Conservation (phyloP, 2,797 vertebrate species). For the Bradypodion pumilum region DNA sequence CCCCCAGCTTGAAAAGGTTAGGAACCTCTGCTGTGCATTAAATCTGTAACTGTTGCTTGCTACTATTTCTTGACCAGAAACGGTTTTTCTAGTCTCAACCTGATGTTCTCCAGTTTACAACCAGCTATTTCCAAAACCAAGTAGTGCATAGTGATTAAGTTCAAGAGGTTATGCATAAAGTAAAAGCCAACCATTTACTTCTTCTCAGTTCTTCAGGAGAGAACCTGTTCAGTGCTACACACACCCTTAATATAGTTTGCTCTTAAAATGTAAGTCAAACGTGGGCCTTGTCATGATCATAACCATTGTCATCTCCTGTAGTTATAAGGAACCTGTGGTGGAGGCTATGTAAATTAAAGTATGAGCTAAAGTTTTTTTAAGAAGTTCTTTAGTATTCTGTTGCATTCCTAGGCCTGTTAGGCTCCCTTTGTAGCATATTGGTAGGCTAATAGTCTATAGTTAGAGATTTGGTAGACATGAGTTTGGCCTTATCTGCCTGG, state of each 20-base stretch:
- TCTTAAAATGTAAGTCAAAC: constrained; percentile 69
- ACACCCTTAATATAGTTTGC: constrained; percentile 71
- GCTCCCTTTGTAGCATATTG: neutral
- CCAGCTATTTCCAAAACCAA: constrained; percentile 20
- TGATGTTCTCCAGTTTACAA: neutral
- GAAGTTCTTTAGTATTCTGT: constrained; percentile 18
- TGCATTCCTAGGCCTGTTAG: constrained; percentile 45
- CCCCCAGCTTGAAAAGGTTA: no score
- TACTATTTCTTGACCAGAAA: constrained; percentile 10
- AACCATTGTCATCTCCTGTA: constrained; percentile 70
- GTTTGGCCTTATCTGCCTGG: neutral
- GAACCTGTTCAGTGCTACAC: constrained; percentile 64
- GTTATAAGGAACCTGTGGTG: constrained; percentile 64
- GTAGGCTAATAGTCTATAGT: neutral
- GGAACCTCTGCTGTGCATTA: no score
- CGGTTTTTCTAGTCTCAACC: constrained; percentile 31
- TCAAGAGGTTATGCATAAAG: constrained; percentile 32
- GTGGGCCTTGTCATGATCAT: constrained; percentile 74
- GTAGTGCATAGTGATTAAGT: constrained; percentile 5
- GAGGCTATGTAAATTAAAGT: constrained; percentile 57
- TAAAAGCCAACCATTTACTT: constrained; percentile 41
- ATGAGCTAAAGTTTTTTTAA: constrained; percentile 54
- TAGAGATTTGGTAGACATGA: neutral
- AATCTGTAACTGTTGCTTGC: neutral
- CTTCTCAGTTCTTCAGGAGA: constrained; percentile 59